A percentile compares a stretch with the other conserved stretches of the same genome.
Evolutionary conservation across 2,888 invertebrate species (phyloP).

Genomic region (Tetragnatha montana): DNA sequence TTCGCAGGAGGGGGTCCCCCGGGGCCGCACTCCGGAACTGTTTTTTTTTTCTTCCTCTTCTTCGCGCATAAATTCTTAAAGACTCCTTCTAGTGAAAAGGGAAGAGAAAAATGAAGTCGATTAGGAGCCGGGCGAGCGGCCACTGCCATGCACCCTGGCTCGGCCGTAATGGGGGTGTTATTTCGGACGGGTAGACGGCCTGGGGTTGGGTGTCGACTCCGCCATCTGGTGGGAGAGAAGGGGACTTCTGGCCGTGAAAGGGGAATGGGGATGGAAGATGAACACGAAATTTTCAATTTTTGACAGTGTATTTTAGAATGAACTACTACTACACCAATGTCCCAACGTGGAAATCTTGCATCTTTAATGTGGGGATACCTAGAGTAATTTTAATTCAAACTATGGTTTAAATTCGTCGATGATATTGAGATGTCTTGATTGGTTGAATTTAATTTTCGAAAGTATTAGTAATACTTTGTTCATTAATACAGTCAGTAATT

Average conservation of each 20-base stretch:
- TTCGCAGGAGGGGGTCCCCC: not conserved
- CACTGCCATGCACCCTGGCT: conserved; percentile 26
- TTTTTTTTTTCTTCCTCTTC: not conserved
- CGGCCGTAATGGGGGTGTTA: conserved; percentile 65
- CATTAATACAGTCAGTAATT: too few species aligned
- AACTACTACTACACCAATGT: too few species aligned
- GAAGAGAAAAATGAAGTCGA: conserved; percentile 22
- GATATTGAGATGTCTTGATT: too few species aligned
- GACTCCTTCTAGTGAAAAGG: not conserved
- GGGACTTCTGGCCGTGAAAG: not conserved
- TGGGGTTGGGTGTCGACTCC: not conserved
- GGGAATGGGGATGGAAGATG: not conserved
- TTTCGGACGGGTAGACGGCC: conserved; percentile 56
- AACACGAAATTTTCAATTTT: too few species aligned
- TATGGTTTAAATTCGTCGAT: too few species aligned
- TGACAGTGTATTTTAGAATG: too few species aligned
- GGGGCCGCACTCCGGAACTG: not conserved
- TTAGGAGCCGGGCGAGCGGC: conserved; percentile 11
- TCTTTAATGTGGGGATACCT: too few species aligned
- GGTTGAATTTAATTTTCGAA: too few species aligned
- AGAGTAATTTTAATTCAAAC: too few species aligned
- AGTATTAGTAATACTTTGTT: too few species aligned
- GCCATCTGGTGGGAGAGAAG: conserved; percentile 48
- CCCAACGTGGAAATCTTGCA: too few species aligned
- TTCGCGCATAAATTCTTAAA: conserved; percentile 42